Conservation (phyloP, 2,888 invertebrate genomes). For the Agrotis segetum region DNA sequence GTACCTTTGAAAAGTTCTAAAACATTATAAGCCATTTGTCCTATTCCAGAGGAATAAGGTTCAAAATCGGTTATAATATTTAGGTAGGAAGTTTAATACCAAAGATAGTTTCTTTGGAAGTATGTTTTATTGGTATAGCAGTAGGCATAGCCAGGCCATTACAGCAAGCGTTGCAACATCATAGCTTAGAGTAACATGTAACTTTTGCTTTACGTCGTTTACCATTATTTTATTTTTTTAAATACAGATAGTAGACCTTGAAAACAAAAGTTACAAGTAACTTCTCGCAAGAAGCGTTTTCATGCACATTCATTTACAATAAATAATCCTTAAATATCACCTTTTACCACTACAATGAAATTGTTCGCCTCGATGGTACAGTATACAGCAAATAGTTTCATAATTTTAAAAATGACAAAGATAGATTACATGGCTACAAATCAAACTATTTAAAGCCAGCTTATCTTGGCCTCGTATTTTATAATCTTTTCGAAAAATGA, state of each 20-base stretch:
- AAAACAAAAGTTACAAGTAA: constrained; percentile 37
- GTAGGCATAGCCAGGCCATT: constrained; percentile 20
- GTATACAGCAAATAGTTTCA: constrained; percentile 4
- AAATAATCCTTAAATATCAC: constrained; percentile 28
- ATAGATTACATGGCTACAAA: too few relatives aligned
- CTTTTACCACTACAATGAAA: constrained; percentile 16
- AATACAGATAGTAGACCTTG: neutral
- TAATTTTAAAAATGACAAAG: neutral
- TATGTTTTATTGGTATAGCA: constrained; percentile 10
- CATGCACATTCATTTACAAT: constrained; percentile 59
- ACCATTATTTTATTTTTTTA: too few relatives aligned
- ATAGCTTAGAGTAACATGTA: constrained; percentile 7
- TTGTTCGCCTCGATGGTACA: constrained; percentile 11
- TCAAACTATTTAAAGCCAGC: too few relatives aligned
- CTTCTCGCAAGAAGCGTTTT: constrained; percentile 32
- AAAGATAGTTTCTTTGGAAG: neutral
- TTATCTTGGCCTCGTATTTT: too few relatives aligned
- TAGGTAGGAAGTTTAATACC: neutral
- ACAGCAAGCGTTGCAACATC: constrained; percentile 39
- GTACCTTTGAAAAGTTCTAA: neutral
- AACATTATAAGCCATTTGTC: neutral
- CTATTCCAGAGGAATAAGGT: neutral
- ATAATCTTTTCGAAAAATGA: too few relatives aligned
- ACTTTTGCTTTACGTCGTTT: constrained; percentile 12
- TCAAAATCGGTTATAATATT: constrained; percentile 27